These are phyloP conservation scores for Harpagoxenus sublaevis DNA, from an alignment of 2,888 invertebrate species.

Conservation along the genomic window DNA sequence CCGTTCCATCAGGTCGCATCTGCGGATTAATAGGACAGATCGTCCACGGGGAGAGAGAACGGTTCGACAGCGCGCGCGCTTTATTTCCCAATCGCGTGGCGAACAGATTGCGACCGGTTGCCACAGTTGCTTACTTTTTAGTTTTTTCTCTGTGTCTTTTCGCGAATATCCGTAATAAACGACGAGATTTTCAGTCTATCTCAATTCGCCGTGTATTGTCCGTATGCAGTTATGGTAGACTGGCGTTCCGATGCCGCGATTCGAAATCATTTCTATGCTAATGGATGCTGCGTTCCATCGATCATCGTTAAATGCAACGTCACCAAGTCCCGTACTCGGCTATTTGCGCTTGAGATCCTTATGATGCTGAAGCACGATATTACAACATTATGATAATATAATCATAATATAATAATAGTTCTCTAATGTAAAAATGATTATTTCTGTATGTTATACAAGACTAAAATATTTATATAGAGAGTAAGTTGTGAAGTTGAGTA, in stretches of 20 bases:
- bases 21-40: conserved; percentile 71
- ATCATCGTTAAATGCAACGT: conserved; percentile 55
- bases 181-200: conserved; percentile 19
- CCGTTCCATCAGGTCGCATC: conserved; percentile 69
- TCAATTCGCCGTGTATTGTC: neutral
- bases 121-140: neutral
- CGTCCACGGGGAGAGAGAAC: neutral
- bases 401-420: conserved; percentile 8
- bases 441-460: conserved; percentile 1
- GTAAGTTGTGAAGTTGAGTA: neutral
- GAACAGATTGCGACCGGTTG: conserved; percentile 28
- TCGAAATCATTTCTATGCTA: conserved; percentile 57
- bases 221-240: conserved; percentile 1
- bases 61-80: neutral
- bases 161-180: neutral
- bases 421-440: neutral
- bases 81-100: conserved; percentile 16
- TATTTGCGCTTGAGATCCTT: conserved; percentile 34
- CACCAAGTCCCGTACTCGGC: conserved; percentile 38
- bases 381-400: conserved; percentile 30
- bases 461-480: neutral
- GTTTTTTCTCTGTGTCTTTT: neutral
- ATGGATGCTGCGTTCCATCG: conserved; percentile 49
- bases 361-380: conserved; percentile 23
- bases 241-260: conserved; percentile 37